Base-by-base conservation (phyloP, 2,113 vertebrate species). In the Bubo bubo region DNA sequence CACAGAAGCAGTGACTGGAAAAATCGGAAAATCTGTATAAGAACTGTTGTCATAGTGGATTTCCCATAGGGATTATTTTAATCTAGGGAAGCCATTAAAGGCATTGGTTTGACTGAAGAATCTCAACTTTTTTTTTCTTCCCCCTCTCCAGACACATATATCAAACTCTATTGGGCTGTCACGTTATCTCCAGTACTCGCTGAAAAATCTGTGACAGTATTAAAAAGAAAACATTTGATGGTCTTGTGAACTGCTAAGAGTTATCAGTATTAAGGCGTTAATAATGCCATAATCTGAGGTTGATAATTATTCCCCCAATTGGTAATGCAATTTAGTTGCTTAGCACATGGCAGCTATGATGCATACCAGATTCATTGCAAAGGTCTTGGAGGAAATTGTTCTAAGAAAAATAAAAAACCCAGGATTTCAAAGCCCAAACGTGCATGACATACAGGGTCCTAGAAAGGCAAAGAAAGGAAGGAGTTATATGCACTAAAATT, bases 211-310 rank as follows among this genome's bases (percentile, higher is more conserved):
- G 27, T 37, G 34, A 66, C 70, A 87, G 72, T n/a, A 90, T 85
- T 92, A 79, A 93, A 97, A 97, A 88, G 92, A 92, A 98, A 97
- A 96, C 87, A 96, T 94, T 86, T 90, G 90, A 97, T 68, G 50
- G 80, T 81, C 95, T 97, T 93, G 94, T 95, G 97, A 98, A 97
- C 95, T 96, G 90, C 86, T 96, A 88, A 50, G 96, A 97, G 96
- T 97, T 98, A 98, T 98, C 96, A 68, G 98, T 98, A 98, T 98
- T 98, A 98, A 98, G 97, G 98, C 96, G 84, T 79, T 96, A 96
- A 97, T 83, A 98, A 95, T 68, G 68, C 88, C 50, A 75, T 96
- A 96, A 97, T 96, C 95, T 62, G 6, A 66, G 85, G 60, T 20
- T 94, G 94, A 96, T 84, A 90, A 95, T 96, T 82, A 72, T 84